A percentile compares a stretch with the other conserved stretches of the same genome.
Conservation (phyloP, 2,797 vertebrate species). For the Coranthus polyacanthus region DNA sequence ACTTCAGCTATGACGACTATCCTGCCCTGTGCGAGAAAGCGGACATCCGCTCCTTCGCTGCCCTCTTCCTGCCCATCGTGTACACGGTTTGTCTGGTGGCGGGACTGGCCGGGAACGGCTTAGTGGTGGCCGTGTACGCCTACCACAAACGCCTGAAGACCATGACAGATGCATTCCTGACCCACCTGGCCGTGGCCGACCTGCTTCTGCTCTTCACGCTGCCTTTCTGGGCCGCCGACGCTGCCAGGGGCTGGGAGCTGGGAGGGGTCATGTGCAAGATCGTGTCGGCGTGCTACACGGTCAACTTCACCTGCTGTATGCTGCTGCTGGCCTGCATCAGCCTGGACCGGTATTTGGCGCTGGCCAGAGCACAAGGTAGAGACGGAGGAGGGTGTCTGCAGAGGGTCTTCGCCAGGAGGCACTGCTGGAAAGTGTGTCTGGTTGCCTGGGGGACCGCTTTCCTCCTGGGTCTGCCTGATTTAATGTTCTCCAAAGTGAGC, state of each 20-base stretch:
- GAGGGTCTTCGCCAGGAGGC: constrained; percentile 64
- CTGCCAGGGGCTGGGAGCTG: constrained; percentile 90
- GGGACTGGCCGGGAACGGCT: constrained; percentile 90
- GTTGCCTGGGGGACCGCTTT: constrained; percentile 87
- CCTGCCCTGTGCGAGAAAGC: constrained; percentile 89
- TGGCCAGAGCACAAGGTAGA: constrained; percentile 41
- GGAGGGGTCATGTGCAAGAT: constrained; percentile 89
- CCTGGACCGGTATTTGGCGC: constrained; percentile 89
- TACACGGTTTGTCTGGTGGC: constrained; percentile 86
- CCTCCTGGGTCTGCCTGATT: constrained; percentile 89
- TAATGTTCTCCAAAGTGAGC: constrained; percentile 87
- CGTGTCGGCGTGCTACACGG: constrained; percentile 88
- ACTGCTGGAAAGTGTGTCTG: constrained; percentile 82
- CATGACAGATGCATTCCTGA: constrained; percentile 90
- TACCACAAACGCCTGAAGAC: constrained; percentile 90
- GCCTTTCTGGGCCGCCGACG: constrained; percentile 92
- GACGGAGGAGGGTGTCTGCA: constrained; percentile 41
- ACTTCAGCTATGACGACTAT: constrained; percentile 83
- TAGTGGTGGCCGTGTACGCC: constrained; percentile 89
- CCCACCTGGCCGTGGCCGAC: constrained; percentile 92
- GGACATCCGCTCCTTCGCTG: constrained; percentile 88
- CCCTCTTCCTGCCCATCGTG: constrained; percentile 89
- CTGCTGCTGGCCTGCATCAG: constrained; percentile 94
- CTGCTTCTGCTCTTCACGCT: constrained; percentile 91
- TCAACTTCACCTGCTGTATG: constrained; percentile 95